These are phyloP conservation scores for Tribolium castaneum DNA, from an alignment of 1,140 invertebrate genomes.

Conservation along the genomic window DNA sequence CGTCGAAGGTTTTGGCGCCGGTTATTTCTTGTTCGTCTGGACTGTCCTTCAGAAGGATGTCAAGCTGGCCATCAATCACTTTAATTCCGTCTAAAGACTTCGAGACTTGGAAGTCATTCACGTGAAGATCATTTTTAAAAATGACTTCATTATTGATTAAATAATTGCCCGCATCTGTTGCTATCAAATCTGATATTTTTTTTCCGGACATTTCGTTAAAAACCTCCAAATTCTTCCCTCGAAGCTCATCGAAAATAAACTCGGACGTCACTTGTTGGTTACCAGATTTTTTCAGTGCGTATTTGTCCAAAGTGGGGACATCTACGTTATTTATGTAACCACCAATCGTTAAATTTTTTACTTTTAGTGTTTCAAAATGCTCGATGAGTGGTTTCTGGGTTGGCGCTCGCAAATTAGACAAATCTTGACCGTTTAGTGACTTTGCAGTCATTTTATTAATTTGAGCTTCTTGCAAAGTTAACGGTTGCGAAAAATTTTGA, in stretches of 20 bases:
- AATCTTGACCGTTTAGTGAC: conserved; percentile 43
- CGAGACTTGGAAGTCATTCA: conserved; percentile 61
- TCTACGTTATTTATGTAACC: conserved; percentile 60
- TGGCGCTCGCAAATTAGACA: not conserved
- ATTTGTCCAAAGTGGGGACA: conserved; percentile 55
- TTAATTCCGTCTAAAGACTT: conserved; percentile 63
- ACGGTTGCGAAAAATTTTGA: conserved; percentile 52
- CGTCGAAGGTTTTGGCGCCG: conserved; percentile 62
- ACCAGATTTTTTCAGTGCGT: conserved; percentile 54
- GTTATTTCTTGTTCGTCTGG: conserved; percentile 62
- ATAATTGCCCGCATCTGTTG: conserved; percentile 57
- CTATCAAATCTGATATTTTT: conserved; percentile 54
- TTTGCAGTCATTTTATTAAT: conserved; percentile 44
- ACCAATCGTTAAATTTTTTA: conserved; percentile 54
- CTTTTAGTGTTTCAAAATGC: conserved; percentile 48
- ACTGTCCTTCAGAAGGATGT: conserved; percentile 62
- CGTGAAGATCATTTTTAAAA: conserved; percentile 56
- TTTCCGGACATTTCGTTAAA: conserved; percentile 38
- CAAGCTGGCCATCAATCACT: conserved; percentile 61
- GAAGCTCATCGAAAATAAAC: conserved; percentile 53
- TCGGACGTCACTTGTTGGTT: conserved; percentile 52
- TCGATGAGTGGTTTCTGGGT: not conserved
- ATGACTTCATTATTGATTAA: conserved; percentile 63
- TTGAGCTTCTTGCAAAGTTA: conserved; percentile 37
- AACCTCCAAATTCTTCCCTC: conserved; percentile 47